Percentiles rank a stretch among this genome's conserved stretches.
Evolutionary conservation across 92 coral and sea anemone genomes (phyloP).

Genomic region (Phenganax subtilis): DNA sequence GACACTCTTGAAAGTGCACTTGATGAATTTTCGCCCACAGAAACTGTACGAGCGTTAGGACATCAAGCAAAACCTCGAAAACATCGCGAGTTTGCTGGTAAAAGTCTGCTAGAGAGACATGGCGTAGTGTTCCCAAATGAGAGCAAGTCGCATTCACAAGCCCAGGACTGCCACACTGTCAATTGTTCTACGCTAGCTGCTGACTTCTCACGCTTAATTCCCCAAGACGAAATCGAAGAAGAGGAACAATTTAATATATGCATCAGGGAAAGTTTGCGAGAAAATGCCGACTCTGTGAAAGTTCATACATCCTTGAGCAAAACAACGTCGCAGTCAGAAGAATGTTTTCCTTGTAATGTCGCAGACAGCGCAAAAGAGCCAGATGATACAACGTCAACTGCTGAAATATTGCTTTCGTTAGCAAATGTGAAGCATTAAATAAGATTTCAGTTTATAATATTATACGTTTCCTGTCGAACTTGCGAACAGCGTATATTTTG

Average conservation of each 20-base stretch:
- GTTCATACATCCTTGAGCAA: background rate
- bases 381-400: background rate
- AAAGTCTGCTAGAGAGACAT: no score
- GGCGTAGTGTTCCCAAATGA: no score
- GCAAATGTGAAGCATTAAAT: background rate
- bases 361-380: background rate
- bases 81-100: no score
- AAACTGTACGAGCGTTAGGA: no score
- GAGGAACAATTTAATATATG: background rate
- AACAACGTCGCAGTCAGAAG: background rate
- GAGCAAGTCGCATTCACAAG: no score
- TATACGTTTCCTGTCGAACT: background rate
- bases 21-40: no score
- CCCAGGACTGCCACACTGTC: no score
- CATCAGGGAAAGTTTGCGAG: background rate
- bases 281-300: background rate
- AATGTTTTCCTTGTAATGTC: background rate
- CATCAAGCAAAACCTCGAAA: no score
- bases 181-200: no score
- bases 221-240: background rate
- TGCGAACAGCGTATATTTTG: no score
- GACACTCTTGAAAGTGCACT: no score
- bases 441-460: background rate
- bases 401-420: background rate
- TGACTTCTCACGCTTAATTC: no score